These are phyloP conservation scores for Lepidostoma basale DNA, from an alignment of 1,140 invertebrate genomes.

Conservation along the genomic window DNA sequence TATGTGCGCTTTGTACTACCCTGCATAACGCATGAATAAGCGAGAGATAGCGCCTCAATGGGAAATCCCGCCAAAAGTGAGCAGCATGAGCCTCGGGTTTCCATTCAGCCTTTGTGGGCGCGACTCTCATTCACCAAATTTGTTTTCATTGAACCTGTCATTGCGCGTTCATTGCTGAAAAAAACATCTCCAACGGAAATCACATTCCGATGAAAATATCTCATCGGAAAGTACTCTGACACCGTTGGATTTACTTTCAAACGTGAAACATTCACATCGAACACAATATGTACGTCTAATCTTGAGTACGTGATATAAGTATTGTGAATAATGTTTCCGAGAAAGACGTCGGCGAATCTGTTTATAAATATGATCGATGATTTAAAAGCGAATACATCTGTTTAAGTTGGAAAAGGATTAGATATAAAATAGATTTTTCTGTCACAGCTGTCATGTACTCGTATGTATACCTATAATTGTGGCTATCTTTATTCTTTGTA, in stretches of 20 bases:
- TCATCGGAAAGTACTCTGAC: conserved; percentile 37
- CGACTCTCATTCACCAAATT: conserved; percentile 39
- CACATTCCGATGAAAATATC: conserved; percentile 43
- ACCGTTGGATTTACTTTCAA: conserved; percentile 8
- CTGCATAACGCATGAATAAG: conserved; percentile 7
- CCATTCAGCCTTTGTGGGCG: conserved; percentile 25
- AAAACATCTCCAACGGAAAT: conserved; percentile 43
- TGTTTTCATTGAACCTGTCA: conserved; percentile 43
- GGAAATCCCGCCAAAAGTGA: conserved; percentile 35
- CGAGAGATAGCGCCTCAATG: conserved; percentile 39
- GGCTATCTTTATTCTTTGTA: too few relatives aligned
- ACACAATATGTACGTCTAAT: background rate
- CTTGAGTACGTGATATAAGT: too few relatives aligned
- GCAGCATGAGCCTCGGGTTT: conserved; percentile 27
- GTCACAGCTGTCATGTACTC: too few relatives aligned
- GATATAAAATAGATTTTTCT: too few relatives aligned
- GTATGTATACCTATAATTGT: too few relatives aligned
- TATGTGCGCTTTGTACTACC: background rate
- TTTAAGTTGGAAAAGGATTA: too few relatives aligned
- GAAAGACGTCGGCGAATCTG: too few relatives aligned
- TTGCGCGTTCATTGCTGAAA: conserved; percentile 26
- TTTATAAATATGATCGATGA: too few relatives aligned
- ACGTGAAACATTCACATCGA: background rate
- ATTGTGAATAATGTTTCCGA: too few relatives aligned
- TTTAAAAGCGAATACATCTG: too few relatives aligned